phyloP scores from a whole-genome alignment of 2,888 invertebrate genomes.

The Sphaerophoria rueppellii region DNA sequence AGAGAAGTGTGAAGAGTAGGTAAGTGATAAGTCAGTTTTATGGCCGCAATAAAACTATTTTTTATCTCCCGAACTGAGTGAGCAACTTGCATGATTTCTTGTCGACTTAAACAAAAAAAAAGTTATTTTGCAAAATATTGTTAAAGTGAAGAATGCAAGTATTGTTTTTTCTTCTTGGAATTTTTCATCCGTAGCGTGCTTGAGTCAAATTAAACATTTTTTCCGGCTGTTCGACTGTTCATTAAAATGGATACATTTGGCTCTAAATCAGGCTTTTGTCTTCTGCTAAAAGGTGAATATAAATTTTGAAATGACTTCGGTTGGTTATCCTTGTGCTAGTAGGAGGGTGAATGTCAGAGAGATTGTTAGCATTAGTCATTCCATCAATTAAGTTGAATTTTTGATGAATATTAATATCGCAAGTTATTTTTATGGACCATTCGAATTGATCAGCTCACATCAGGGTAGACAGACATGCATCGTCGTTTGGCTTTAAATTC shows the following conservation, averaged over 20 bases:
- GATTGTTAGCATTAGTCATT: slow-evolving; percentile 19
- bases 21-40: slow-evolving; percentile 49
- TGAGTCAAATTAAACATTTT: slow-evolving; percentile 29
- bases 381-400: slow-evolving; percentile 20
- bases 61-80: too few relatives aligned
- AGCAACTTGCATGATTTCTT: not conserved
- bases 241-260: slow-evolving; percentile 25
- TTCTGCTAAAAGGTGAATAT: not conserved
- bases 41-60: slow-evolving; percentile 46
- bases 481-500: not conserved
- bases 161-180: slow-evolving; percentile 29
- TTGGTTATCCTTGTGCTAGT: slow-evolving; percentile 2
- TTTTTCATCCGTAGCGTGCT: slow-evolving; percentile 19
- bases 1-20: slow-evolving; percentile 30
- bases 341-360: not conserved
- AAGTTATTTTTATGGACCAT: slow-evolving; percentile 20
- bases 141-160: slow-evolving; percentile 39
- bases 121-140: slow-evolving; percentile 36
- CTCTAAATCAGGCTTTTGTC: slow-evolving; percentile 28
- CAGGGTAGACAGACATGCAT: not conserved
- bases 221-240: slow-evolving; percentile 3
- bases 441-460: not conserved
- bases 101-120: not conserved
- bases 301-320: not conserved
- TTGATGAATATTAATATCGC: slow-evolving; percentile 2